phyloP scores from a whole-genome alignment of 2,888 invertebrate species.

The Andrena chrysosceles region DNA sequence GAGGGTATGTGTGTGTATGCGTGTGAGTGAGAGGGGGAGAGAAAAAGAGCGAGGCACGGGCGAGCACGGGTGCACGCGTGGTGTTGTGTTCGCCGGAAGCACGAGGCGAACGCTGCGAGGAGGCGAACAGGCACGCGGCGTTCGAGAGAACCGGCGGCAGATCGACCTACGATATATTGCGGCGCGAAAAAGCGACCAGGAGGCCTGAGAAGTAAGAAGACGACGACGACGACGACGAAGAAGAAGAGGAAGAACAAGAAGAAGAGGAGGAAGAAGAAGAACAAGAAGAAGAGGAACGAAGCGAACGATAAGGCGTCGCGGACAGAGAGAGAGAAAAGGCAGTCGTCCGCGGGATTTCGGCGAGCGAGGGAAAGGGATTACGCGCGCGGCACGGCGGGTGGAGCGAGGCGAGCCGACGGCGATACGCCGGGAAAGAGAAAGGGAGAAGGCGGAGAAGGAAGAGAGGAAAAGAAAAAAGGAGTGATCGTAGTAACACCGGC shows the following conservation, averaged over 20 bases:
- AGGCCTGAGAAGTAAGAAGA: neutral
- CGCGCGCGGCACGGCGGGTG: conserved; percentile 44
- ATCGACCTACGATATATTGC: conserved; percentile 25
- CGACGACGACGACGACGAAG: neutral
- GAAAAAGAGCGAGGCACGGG: neutral
- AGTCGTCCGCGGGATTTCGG: conserved; percentile 71
- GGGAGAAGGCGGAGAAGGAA: conserved; percentile 38
- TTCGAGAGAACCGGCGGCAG: conserved; percentile 27
- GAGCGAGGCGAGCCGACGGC: conserved; percentile 35
- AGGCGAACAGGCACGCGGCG: conserved; percentile 29
- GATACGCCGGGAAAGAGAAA: conserved; percentile 35
- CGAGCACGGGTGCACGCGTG: conserved; percentile 21
- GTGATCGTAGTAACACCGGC: conserved; percentile 76
- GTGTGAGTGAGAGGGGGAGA: too few relatives aligned
- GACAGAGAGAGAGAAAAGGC: conserved; percentile 51
- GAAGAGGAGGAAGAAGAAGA: conserved; percentile 22
- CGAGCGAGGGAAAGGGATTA: conserved; percentile 71
- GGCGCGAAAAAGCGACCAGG: conserved; percentile 27
- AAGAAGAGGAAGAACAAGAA: too few relatives aligned
- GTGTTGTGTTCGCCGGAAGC: conserved; percentile 33
- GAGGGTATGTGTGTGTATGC: too few relatives aligned
- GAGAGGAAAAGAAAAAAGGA: conserved; percentile 67
- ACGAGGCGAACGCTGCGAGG: conserved; percentile 27
- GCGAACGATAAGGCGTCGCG: conserved; percentile 47
- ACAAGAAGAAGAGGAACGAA: conserved; percentile 13